Conservation (phyloP, 1,140 invertebrate species). For the Elysia chlorotica region DNA sequence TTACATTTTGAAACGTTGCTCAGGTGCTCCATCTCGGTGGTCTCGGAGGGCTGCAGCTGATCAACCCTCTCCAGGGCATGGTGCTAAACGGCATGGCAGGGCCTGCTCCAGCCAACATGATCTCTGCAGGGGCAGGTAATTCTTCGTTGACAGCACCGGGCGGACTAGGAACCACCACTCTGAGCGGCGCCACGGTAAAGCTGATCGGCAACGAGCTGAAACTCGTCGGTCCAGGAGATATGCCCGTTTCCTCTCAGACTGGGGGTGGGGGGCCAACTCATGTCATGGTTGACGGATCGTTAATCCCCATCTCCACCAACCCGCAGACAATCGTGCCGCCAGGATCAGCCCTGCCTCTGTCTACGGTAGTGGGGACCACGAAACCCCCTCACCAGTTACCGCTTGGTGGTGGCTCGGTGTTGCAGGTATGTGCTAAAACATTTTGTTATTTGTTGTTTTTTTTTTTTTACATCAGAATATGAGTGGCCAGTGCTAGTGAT, state of each 20-base stretch:
- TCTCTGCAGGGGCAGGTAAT: no score
- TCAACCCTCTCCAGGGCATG: conserved; percentile 18
- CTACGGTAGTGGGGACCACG: not conserved
- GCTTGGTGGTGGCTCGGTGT: not conserved
- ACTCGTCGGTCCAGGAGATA: conserved; percentile 12
- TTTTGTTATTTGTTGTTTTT: no score
- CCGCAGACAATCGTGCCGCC: conserved; percentile 19
- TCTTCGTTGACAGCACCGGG: not conserved
- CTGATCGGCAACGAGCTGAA: conserved; percentile 22
- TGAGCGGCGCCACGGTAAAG: conserved; percentile 14
- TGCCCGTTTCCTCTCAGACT: no score
- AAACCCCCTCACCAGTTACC: not conserved
- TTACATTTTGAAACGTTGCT: no score
- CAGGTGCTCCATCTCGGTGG: conserved; percentile 7
- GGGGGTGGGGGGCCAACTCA: conserved; percentile 15
- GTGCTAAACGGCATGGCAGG: conserved; percentile 17
- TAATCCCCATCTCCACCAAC: conserved; percentile 22
- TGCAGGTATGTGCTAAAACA: conserved; percentile 8
- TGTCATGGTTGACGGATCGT: conserved; percentile 22
- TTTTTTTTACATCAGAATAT: no score
- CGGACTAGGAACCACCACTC: not conserved
- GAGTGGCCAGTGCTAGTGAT: not conserved
- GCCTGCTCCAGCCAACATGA: not conserved
- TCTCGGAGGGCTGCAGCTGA: conserved; percentile 10
- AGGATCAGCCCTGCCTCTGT: not conserved